phyloP scores from a whole-genome alignment of 2,797 vertebrate species.

The Enteromius trimaculatus region DNA sequence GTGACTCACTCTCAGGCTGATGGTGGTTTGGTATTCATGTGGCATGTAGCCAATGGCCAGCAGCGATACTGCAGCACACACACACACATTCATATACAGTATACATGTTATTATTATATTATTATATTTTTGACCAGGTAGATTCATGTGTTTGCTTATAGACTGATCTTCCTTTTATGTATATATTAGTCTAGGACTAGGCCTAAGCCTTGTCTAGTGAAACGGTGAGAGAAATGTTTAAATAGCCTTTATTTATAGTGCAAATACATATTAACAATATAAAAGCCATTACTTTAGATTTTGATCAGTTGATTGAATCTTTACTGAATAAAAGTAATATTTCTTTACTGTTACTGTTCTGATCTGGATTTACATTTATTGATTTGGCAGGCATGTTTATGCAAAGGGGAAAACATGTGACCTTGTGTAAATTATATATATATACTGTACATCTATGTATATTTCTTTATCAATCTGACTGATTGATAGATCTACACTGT shows the following conservation, averaged over 20 bases:
- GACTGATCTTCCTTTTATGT: background rate
- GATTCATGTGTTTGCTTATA: background rate
- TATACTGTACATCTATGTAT: background rate
- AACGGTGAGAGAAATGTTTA: no score
- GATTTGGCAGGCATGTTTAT: background rate
- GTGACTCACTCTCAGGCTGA: slow-evolving; percentile 51
- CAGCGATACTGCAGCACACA: slow-evolving; percentile 58
- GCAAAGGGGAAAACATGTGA: background rate
- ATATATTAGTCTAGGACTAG: no score
- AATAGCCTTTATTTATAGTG: background rate
- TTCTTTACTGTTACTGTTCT: background rate
- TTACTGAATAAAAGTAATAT: background rate
- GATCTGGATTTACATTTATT: background rate
- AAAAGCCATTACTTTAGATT: background rate
- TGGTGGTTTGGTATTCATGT: slow-evolving; percentile 65
- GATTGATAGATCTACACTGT: background rate
- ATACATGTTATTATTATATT: no score
- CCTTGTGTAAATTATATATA: background rate
- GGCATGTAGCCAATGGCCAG: slow-evolving; percentile 56
- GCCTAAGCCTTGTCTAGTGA: no score
- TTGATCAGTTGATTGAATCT: background rate
- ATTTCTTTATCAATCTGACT: background rate
- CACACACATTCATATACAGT: slow-evolving; percentile 7
- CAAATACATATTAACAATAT: background rate
- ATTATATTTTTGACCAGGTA: background rate